Evolutionary conservation across 2,113 vertebrate genomes (phyloP), one percentile per base, ranked within the genome.

Genomic region (Gila orcuttii): DNA sequence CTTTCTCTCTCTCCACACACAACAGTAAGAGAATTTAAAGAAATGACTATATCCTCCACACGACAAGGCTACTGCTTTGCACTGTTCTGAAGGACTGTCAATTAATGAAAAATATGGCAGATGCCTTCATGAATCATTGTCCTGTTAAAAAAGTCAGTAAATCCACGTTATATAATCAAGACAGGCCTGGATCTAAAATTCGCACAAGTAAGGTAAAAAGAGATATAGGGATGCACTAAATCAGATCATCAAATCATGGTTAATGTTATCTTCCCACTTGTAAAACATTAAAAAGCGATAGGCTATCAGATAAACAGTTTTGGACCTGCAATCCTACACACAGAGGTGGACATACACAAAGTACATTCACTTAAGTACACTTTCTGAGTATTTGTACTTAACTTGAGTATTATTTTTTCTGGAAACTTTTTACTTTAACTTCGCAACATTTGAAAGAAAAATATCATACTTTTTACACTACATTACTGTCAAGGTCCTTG

Each of bases 261-360:
- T 31, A 77, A 4, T 15, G 4, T 75, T 75, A 47, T 75, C 28
- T 68, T 7, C 3, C 45, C n/a, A 10, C 25, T 55, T 31, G 25
- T 19, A 78, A 11, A 36, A 6, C 21, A 23, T 79, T 77, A 55
- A 79, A 59, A 60, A 42, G 8, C 21, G 42, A 23, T 4, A n/a
- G n/a, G n/a, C n/a, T n/a, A 59, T 23, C 4, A 59, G 19, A 17
- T 77, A 3, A 55, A 31, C 42, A 52, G 3, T 3, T 52, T 52
- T 76, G 1, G 31, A 52, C n/a, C 50, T 21, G 6, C 7, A 28
- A 57, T 6, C 25, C 47, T n/a, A 45, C 23, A 42, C 33, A 45
- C 8, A 39, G 36, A 39, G 6, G 39, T 7, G 6, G 39, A 1
- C 1, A 1, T 0, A 1, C 0, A 33, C 33, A 33, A 2, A 33